phyloP scores from a whole-genome alignment of 2,888 invertebrate species.

The Mesoligia furuncula region DNA sequence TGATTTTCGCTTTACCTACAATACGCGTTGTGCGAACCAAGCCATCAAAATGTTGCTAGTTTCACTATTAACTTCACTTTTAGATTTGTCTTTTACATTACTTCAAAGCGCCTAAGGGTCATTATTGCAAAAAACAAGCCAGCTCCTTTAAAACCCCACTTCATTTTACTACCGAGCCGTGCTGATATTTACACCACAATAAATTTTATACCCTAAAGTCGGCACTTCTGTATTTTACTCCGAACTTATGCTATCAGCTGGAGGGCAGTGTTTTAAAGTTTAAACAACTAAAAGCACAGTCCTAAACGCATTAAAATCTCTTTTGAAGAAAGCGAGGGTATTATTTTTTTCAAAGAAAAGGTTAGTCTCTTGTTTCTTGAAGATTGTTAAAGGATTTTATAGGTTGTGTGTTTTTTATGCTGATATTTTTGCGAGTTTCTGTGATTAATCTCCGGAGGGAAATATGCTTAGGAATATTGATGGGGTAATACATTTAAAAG shows the following conservation, averaged over 20 bases:
- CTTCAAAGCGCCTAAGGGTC: not conserved
- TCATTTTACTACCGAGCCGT: slow-evolving; percentile 37
- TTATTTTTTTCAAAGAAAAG: slow-evolving; percentile 5
- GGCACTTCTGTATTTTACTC: slow-evolving; percentile 41
- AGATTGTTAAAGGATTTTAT: slow-evolving; percentile 20
- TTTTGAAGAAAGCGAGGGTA: slow-evolving; percentile 8
- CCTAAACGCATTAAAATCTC: slow-evolving; percentile 23
- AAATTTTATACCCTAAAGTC: slow-evolving; percentile 55
- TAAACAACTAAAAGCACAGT: slow-evolving; percentile 13
- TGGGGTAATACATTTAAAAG: not conserved
- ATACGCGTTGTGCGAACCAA: not conserved
- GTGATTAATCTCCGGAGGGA: not conserved
- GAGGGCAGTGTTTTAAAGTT: not conserved
- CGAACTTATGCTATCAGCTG: not conserved
- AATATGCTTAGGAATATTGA: not conserved
- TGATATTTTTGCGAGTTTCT: not conserved
- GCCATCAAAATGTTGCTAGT: not conserved
- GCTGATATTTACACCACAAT: slow-evolving; percentile 69
- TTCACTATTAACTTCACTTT: not conserved
- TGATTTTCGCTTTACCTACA: not conserved
- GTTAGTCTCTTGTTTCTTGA: slow-evolving; percentile 4
- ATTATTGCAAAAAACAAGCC: slow-evolving; percentile 6
- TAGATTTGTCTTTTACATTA: not conserved
- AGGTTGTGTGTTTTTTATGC: not conserved
- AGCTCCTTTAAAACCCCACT: slow-evolving; percentile 9